Evolutionary conservation across 2,113 vertebrate species (phyloP), one percentile per base, ranked within the genome.

Genomic region (Chamaea fasciata): DNA sequence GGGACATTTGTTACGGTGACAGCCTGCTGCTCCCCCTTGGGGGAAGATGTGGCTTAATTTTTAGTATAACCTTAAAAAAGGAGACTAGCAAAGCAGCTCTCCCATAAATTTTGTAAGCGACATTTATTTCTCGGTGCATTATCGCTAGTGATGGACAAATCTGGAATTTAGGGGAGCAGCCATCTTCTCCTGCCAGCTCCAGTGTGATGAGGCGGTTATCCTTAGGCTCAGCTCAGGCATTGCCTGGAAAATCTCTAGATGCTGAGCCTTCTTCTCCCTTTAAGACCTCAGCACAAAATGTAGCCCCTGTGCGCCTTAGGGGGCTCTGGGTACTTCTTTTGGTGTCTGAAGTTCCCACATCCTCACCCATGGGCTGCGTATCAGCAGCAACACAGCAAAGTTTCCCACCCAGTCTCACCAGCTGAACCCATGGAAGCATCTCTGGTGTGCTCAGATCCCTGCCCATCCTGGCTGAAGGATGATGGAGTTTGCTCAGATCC

Each of bases 51-150:
- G 70, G 78, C 83, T 97, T 97, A 89, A 83, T 90, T 97, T 97
- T 97, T 86, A 97, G 95, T 95, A 64, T 77, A 91, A 89, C 95
- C 94, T 97, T 93, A 96, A 97, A 97, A 70, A 60, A 94, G 89
- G 82, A 96, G 90, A 67, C 79, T 41, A 24, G 37, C 14, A 6
- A 96, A 95, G 85, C 71, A 67, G 39, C 92, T 95, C 81, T 44
- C 57, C 78, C 96, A 94, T 95, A 90, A 90, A n/a, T 94, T 97
- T 88, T 95, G 73, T 64, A 96, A 96, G 78, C 41, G 90, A 94
- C 95, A 80, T 95, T 96, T 96, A 93, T 52, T 86, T 87, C 59
- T 42, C 2, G 0, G 77, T 8, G 41, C 57, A 2, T 91, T 91
- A 87, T 56, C 3, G 1, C 26, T 18, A 41, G 63, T n/a, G 81